A percentile compares a stretch with the other conserved stretches of the same genome.
phyloP scores from a whole-genome alignment of 2,797 vertebrate species.

The Huso huso region DNA sequence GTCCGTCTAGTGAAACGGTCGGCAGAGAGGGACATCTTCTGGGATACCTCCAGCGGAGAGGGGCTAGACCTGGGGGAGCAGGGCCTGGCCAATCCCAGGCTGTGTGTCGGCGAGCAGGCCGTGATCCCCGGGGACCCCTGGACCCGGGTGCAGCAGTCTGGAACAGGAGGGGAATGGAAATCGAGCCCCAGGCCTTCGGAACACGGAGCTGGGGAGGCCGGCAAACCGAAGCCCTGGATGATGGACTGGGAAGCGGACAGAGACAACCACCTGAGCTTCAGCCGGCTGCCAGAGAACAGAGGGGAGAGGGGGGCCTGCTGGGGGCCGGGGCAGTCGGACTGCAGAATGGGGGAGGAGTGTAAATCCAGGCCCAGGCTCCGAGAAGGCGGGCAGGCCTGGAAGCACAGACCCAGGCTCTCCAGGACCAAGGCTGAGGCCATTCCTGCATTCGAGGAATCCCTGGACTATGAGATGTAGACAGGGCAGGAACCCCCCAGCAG shows the following conservation, averaged over 20 bases:
- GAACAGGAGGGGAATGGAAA: slow-evolving; percentile 4
- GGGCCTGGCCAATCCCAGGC: slow-evolving; percentile 23
- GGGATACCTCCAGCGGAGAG: slow-evolving; percentile 59
- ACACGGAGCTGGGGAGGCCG: neutral
- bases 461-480: slow-evolving; percentile 44
- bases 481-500: neutral
- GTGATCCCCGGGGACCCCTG: neutral
- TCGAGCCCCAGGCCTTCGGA: neutral
- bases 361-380: slow-evolving; percentile 13
- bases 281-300: neutral
- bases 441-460: slow-evolving; percentile 53
- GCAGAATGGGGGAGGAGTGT: slow-evolving; percentile 10
- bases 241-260: slow-evolving; percentile 18
- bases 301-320: neutral
- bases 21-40: slow-evolving; percentile 44
- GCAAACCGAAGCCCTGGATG: slow-evolving; percentile 21
- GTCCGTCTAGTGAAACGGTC: slow-evolving; percentile 42
- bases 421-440: slow-evolving; percentile 59
- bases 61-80: slow-evolving; percentile 30
- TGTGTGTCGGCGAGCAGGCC: slow-evolving; percentile 9
- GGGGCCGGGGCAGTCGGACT: slow-evolving; percentile 6
- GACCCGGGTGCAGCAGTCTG: neutral
- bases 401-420: slow-evolving; percentile 36
- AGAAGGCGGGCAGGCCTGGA: slow-evolving; percentile 15
- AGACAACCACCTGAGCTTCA: slow-evolving; percentile 5